These are phyloP conservation scores for Holothuria glaberrima DNA, from an alignment of 35 echinoderm and acorn worm species.

Conservation along the genomic window DNA sequence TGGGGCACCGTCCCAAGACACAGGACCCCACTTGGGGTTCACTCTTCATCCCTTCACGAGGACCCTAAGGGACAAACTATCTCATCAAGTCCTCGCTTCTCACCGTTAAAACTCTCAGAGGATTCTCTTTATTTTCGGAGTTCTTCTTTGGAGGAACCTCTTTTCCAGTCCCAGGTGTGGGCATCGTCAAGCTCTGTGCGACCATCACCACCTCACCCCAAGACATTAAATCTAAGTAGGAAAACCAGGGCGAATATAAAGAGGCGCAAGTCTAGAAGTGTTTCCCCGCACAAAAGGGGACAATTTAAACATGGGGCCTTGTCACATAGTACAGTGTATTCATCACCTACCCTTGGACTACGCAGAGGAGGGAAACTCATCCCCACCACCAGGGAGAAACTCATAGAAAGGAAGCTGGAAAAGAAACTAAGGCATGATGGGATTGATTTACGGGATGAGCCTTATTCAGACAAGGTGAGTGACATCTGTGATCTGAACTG, in stretches of 20 bases:
- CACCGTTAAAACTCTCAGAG: slow-evolving; percentile 27
- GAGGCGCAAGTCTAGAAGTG: slow-evolving; percentile 81
- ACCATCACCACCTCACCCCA: slow-evolving; percentile 36
- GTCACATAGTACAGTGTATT: slow-evolving; percentile 65
- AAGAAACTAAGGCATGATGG: slow-evolving; percentile 76
- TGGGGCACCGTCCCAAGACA: slow-evolving; percentile 42
- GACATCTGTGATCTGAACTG: background rate
- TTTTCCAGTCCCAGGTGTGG: slow-evolving; percentile 57
- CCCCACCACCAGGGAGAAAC: slow-evolving; percentile 58
- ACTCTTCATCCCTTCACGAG: background rate
- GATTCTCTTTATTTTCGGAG: slow-evolving; percentile 28
- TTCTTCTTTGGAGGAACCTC: slow-evolving; percentile 39
- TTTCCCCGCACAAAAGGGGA: slow-evolving; percentile 80
- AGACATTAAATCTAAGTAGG: slow-evolving; percentile 49
- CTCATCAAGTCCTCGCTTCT: slow-evolving; percentile 12
- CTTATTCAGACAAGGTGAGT: slow-evolving; percentile 96
- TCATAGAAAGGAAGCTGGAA: slow-evolving; percentile 79
- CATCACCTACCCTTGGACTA: slow-evolving; percentile 75
- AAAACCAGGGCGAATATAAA: slow-evolving; percentile 55
- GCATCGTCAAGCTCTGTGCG: background rate
- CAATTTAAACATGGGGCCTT: slow-evolving; percentile 54
- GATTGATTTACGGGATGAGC: slow-evolving; percentile 83
- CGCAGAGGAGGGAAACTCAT: slow-evolving; percentile 51
- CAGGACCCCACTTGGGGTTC: slow-evolving; percentile 10
- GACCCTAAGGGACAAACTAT: slow-evolving; percentile 10